Conservation (phyloP, 2,797 vertebrate genomes). For the Pseudochirops cupreus region DNA sequence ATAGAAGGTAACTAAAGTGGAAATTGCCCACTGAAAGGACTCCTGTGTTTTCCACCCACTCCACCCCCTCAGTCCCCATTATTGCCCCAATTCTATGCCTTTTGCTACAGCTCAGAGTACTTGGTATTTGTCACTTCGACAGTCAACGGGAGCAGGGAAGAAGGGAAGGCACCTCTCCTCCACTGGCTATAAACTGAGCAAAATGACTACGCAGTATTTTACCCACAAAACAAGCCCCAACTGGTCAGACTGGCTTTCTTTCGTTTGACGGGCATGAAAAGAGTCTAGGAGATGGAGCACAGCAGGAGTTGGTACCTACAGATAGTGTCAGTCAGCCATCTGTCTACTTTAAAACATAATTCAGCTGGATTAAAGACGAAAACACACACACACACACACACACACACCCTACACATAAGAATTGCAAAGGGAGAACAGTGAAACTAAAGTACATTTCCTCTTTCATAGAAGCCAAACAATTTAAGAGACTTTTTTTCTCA, state of each 20-base stretch:
- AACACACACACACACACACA: background rate
- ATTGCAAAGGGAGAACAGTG: background rate
- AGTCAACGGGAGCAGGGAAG: background rate
- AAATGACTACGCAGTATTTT: background rate
- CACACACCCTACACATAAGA: background rate
- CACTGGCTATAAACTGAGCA: background rate
- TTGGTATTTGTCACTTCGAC: background rate
- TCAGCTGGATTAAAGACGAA: slow-evolving; percentile 13
- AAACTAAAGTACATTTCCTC: slow-evolving; percentile 46
- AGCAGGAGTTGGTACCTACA: background rate
- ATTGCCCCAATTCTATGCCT: background rate
- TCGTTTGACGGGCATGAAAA: background rate
- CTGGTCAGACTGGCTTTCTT: background rate
- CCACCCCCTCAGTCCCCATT: background rate
- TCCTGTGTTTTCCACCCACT: background rate
- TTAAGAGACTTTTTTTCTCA: background rate
- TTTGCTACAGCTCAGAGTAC: background rate
- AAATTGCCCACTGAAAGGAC: background rate
- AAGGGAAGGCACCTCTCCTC: background rate
- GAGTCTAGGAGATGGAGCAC: slow-evolving; percentile 2
- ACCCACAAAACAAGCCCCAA: background rate
- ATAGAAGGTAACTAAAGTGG: slow-evolving; percentile 5
- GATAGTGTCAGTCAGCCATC: background rate
- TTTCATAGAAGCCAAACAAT: slow-evolving; percentile 7
- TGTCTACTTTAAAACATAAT: slow-evolving; percentile 20